Conservation (phyloP, 2,797 vertebrate genomes). For the Acomys russatus region DNA sequence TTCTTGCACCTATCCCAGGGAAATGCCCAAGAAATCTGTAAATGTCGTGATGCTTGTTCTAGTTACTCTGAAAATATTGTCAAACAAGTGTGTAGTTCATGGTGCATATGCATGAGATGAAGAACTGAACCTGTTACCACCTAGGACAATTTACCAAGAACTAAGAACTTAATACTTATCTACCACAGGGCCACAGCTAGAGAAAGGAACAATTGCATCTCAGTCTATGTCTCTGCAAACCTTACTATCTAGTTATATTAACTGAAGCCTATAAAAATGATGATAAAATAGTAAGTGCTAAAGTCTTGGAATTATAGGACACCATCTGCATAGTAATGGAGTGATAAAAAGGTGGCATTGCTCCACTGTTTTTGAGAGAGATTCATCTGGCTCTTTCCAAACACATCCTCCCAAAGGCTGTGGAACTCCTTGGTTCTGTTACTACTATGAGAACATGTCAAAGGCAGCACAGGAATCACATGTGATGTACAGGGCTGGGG, state of each 20-base stretch:
- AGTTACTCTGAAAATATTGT: not conserved
- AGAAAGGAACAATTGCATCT: not conserved
- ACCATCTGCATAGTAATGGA: not conserved
- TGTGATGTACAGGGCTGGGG: not conserved
- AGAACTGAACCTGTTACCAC: not conserved
- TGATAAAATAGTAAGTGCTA: not conserved
- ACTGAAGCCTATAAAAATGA: not conserved
- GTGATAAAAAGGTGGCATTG: not conserved
- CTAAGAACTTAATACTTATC: not conserved
- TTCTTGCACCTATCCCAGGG: not conserved
- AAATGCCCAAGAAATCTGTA: not conserved
- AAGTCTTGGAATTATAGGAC: not conserved
- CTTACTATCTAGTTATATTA: not conserved
- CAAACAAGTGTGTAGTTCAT: not conserved
- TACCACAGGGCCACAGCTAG: rapidly evolving
- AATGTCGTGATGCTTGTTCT: not conserved
- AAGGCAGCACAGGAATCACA: not conserved
- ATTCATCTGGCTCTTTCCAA: too few relatives aligned
- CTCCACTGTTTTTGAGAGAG: not conserved
- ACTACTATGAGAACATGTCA: not conserved
- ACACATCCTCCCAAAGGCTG: not conserved
- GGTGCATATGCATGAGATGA: not conserved
- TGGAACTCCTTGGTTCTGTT: not conserved
- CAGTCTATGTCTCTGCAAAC: not conserved
- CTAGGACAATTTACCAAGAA: not conserved